A percentile compares a stretch with the other conserved stretches of the same genome.
Conservation (phyloP, 1,140 invertebrate species). For the Brachionus asplanchnoidis region DNA sequence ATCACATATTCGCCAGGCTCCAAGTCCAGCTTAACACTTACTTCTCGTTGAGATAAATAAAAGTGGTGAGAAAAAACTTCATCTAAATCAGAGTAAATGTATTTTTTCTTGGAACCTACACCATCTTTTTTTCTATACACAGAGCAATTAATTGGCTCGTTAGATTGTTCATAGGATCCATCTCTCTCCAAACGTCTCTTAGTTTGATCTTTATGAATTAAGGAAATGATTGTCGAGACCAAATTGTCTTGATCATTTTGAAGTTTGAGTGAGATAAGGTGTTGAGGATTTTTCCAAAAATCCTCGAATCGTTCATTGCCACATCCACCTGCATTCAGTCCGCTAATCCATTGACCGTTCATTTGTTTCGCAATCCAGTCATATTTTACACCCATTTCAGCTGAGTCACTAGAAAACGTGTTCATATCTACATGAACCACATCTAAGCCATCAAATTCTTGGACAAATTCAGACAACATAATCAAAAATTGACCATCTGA, state of each 20-base stretch:
- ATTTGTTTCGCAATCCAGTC: constrained; percentile 15
- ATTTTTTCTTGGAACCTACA: constrained; percentile 12
- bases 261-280: neutral
- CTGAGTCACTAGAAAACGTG: neutral
- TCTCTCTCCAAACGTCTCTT: constrained; percentile 31
- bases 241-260: neutral
- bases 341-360: constrained; percentile 23
- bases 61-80: constrained; percentile 47
- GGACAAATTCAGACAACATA: constrained; percentile 54
- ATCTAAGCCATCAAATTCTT: constrained; percentile 27
- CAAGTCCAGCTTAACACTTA: constrained; percentile 52
- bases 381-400: neutral
- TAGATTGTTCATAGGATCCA: constrained; percentile 20
- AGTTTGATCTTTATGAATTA: constrained; percentile 24
- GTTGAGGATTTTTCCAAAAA: constrained; percentile 40
- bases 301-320: constrained; percentile 22
- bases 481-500: constrained; percentile 61
- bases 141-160: constrained; percentile 32
- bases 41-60: constrained; percentile 54
- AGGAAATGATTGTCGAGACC: neutral
- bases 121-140: constrained; percentile 4
- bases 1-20: constrained; percentile 63
- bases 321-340: constrained; percentile 39
- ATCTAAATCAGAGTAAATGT: neutral
- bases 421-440: constrained; percentile 25